Percentiles rank a stretch among this genome's conserved stretches.
Evolutionary conservation across 2,113 vertebrate species (phyloP).

Genomic region (Octodon degus): DNA sequence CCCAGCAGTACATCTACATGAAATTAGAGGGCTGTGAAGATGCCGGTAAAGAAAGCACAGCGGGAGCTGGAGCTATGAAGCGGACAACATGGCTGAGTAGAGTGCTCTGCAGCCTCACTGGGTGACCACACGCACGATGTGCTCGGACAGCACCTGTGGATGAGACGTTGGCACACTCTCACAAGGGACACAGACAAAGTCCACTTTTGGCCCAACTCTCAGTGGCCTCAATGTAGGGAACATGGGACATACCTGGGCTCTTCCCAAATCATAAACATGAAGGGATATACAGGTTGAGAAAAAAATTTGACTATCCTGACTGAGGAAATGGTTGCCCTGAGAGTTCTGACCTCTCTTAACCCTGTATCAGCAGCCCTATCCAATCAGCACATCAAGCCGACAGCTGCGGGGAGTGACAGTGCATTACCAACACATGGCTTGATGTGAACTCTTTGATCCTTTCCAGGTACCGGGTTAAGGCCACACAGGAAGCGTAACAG

Average conservation of each 20-base stretch:
- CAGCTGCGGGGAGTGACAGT: background rate
- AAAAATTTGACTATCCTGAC: background rate
- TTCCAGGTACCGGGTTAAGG: background rate
- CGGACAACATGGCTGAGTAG: too few species aligned
- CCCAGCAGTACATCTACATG: background rate
- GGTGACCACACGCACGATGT: background rate
- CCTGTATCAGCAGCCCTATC: background rate
- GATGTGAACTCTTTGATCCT: background rate
- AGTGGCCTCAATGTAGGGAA: background rate
- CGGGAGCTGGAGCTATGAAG: background rate
- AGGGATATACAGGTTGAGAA: background rate
- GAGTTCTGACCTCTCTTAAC: background rate
- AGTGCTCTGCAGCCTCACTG: background rate
- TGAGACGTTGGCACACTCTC: background rate
- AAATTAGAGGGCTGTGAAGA: background rate
- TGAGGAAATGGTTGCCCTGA: background rate
- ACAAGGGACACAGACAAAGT: background rate
- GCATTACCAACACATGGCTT: background rate
- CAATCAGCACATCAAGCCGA: background rate
- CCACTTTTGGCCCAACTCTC: background rate
- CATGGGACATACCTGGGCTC: background rate
- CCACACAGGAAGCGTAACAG: too few species aligned
- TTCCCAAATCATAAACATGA: background rate
- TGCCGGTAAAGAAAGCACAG: background rate
- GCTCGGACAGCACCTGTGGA: background rate